Evolutionary conservation across 2,888 invertebrate genomes (phyloP), one percentile per base, ranked within the genome.

Genomic region (Oscheius sp.): DNA sequence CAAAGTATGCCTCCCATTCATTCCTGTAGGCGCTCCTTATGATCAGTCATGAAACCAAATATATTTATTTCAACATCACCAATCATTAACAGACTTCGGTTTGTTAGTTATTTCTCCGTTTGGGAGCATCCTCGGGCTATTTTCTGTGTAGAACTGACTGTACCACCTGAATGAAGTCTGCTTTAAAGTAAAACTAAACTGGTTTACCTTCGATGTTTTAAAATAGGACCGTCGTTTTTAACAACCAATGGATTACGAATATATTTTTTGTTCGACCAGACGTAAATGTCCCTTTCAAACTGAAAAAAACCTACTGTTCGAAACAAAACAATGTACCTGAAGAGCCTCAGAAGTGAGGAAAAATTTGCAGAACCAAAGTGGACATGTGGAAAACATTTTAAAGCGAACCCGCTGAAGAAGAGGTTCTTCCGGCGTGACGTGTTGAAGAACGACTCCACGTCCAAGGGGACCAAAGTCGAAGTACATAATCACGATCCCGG

Each of bases 261-360:
- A 89, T 93, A 95, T 10, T 91, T 92, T 87, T 96, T 96, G 90
- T 93, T 93, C 89, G 95, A 95, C 96, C 96, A 96, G 3, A 96
- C 93, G 78, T 92, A 92, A 0, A 95, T 92, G 89, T 96, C 96
- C 0, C 95, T 92, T 89, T 94, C 93, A 85, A 95, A 93, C 94
- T 94, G 90, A 10, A 91, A 91, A 9, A 5, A 70, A 9, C 35
- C 5, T 32, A 21, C 9, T 5, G 4, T 55, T 7, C 10, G 13
- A 55, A 10, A 21, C 37, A 57, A 35, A 35, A 32, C 21, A 21
- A 47, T 29, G 10, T 29, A 91, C 91, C 89, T 91, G 91, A 55
- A 89, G 80, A 1, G 91, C 90, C 89, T 95, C 95, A 0, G 92
- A 93, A 0, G 92, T 89, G 1, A 95, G 91, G 21, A 93, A 90